Conservation (phyloP, 1,140 invertebrate genomes). For the Hesperophylax magnus region DNA sequence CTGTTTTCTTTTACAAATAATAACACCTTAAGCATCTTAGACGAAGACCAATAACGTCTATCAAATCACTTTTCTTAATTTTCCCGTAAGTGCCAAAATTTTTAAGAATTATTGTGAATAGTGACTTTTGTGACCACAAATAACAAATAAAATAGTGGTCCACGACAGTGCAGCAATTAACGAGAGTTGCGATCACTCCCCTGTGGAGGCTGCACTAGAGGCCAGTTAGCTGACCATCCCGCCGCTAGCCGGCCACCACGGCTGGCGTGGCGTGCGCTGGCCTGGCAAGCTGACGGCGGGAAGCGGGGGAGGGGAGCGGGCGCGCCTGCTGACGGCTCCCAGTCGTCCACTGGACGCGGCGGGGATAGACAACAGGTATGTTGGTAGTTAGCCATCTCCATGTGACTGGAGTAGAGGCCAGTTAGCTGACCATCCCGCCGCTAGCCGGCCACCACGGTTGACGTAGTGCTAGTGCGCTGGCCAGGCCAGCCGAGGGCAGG, state of each 20-base stretch:
- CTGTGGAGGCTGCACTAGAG: too few relatives aligned
- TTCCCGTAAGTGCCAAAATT: too few relatives aligned
- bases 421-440: background rate
- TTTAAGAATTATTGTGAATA: too few relatives aligned
- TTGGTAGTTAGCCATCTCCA: background rate
- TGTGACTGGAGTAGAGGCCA: background rate
- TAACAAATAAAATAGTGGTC: too few relatives aligned
- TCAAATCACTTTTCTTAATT: too few relatives aligned
- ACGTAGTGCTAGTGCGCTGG: conserved; percentile 8
- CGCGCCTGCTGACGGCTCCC: background rate
- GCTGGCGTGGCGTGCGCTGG: background rate
- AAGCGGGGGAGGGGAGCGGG: background rate
- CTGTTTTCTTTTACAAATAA: too few relatives aligned
- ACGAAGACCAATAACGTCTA: too few relatives aligned
- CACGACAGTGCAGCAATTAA: too few relatives aligned
- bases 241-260: background rate
- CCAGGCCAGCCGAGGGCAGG: conserved; percentile 1
- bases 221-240: too few relatives aligned
- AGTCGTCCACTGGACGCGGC: background rate
- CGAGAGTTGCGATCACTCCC: too few relatives aligned
- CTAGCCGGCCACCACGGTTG: conserved; percentile 8
- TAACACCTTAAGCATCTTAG: too few relatives aligned
- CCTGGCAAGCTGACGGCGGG: background rate
- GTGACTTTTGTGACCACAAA: too few relatives aligned
- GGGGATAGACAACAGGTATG: background rate